Conservation (phyloP, 2,797 vertebrate species). For the Echeneis naucrates region DNA sequence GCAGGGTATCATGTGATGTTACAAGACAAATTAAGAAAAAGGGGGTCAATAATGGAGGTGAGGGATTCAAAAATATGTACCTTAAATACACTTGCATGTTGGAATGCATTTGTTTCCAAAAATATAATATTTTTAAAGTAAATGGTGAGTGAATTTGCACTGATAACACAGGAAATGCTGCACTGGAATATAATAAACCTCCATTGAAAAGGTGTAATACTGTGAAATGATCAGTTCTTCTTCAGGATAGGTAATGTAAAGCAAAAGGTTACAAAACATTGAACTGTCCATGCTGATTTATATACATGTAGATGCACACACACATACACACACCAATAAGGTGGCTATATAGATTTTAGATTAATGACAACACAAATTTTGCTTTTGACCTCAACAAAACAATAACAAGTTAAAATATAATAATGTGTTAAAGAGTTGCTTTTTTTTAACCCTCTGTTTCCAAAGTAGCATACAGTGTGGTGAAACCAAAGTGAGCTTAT, state of each 20-base stretch:
- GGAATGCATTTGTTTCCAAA: not conserved
- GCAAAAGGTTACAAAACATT: not conserved
- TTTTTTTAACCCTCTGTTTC: not conserved
- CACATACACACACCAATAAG: too few species aligned
- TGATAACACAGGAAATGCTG: not conserved
- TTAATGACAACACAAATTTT: not conserved
- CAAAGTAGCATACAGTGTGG: not conserved
- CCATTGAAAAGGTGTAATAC: not conserved
- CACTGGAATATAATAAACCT: not conserved
- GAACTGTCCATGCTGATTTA: not conserved
- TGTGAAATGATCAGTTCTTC: not conserved
- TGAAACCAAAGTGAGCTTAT: not conserved
- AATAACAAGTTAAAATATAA: too few species aligned
- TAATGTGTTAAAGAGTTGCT: not conserved
- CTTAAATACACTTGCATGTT: not conserved
- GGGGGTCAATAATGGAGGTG: not conserved
- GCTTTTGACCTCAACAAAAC: not conserved
- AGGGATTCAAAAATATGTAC: not conserved
- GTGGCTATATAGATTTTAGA: too few species aligned
- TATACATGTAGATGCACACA: too few species aligned
- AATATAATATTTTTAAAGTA: not conserved
- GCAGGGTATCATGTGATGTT: conserved; percentile 39
- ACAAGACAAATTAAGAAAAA: conserved; percentile 6
- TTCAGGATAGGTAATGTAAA: not conserved
- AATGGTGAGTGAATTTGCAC: not conserved